Evolutionary conservation across 2,888 invertebrate species (phyloP).

Genomic region (Steinernema scapterisci): DNA sequence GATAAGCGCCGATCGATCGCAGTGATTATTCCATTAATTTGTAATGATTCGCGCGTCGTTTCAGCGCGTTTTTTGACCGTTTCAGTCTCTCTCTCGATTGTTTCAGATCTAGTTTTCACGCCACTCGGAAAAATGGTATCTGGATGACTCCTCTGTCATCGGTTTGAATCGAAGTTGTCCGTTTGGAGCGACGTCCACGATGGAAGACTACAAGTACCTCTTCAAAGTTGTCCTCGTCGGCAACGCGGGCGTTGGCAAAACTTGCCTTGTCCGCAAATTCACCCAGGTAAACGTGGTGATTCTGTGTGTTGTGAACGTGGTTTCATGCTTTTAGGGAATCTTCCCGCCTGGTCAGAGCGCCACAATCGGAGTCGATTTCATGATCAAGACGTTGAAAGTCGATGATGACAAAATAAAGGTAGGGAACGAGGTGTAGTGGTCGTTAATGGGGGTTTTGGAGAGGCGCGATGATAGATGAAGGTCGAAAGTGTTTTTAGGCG

Average conservation of each 20-base stretch:
- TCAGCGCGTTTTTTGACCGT: neutral
- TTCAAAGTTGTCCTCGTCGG: slow-evolving; percentile 98
- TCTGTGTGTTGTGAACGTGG: neutral
- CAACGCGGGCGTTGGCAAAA: slow-evolving; percentile 97
- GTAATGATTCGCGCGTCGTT: slow-evolving; percentile 10
- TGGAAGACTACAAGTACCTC: slow-evolving; percentile 89
- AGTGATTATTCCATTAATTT: neutral
- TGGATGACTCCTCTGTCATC: neutral
- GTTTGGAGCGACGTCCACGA: slow-evolving; percentile 35
- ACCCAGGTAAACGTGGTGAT: slow-evolving; percentile 77
- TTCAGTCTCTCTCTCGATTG: neutral
- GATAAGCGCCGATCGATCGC: slow-evolving; percentile 4
- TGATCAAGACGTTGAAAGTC: slow-evolving; percentile 98
- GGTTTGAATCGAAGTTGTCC: no score
- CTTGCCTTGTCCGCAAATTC: slow-evolving; percentile 91
- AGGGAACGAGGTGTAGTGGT: slow-evolving; percentile 10
- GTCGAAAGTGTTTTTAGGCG: neutral
- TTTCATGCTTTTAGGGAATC: slow-evolving; percentile 76
- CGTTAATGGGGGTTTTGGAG: no score
- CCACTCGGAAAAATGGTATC: neutral
- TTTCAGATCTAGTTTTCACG: slow-evolving; percentile 18
- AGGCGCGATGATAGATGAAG: no score
- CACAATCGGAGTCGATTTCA: slow-evolving; percentile 97
- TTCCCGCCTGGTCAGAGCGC: slow-evolving; percentile 98
- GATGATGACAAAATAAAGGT: slow-evolving; percentile 73